phyloP scores from a whole-genome alignment of 2,797 vertebrate species.

The Gymnoscopelus braueri region DNA sequence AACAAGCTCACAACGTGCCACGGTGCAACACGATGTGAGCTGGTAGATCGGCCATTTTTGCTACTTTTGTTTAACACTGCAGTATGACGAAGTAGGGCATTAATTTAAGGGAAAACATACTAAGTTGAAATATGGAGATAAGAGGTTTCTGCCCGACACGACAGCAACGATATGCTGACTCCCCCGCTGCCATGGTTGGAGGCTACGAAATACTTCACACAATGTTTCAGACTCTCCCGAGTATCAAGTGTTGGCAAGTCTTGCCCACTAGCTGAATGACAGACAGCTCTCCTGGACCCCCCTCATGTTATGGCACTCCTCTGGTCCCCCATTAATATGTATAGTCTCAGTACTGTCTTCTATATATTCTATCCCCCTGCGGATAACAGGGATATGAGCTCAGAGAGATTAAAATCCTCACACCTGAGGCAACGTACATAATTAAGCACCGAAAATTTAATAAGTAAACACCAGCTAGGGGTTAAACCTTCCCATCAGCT shows the following conservation, averaged over 20 bases:
- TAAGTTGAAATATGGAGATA: too few species aligned
- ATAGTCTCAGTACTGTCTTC: constrained; percentile 32
- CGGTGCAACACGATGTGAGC: too few species aligned
- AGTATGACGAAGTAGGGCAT: too few species aligned
- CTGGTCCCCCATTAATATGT: constrained; percentile 53
- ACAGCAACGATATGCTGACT: constrained; percentile 36
- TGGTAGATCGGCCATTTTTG: too few species aligned
- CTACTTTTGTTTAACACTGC: too few species aligned
- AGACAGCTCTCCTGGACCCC: constrained; percentile 13
- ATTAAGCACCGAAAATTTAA: constrained; percentile 58
- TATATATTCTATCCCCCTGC: constrained; percentile 46
- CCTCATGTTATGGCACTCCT: constrained; percentile 27
- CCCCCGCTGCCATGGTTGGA: constrained; percentile 32
- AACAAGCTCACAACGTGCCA: too few species aligned
- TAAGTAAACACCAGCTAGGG: constrained; percentile 56
- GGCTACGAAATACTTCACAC: constrained; percentile 24
- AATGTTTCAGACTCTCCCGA: constrained; percentile 13
- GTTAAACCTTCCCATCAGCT: constrained; percentile 54
- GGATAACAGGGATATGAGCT: constrained; percentile 48
- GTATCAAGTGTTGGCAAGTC: constrained; percentile 2
- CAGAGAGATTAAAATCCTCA: constrained; percentile 51
- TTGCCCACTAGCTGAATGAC: constrained; percentile 18
- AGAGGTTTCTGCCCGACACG: too few species aligned
- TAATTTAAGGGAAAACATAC: too few species aligned
- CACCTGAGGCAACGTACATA: constrained; percentile 59